Conservation (phyloP, 2,113 vertebrate species). For the Gracilinanus agilis region DNA sequence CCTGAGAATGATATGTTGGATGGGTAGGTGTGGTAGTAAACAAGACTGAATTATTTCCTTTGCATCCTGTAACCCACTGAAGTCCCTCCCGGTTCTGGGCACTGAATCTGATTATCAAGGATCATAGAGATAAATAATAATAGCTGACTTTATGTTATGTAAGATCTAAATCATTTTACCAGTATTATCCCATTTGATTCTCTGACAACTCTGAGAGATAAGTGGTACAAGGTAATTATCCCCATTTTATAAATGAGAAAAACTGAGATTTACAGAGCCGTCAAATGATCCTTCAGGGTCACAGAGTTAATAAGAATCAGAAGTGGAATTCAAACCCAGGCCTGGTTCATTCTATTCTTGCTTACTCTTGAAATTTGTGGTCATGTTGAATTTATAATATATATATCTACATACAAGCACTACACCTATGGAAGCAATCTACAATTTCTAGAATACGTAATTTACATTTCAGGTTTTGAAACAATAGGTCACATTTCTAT, state of each 20-base stretch:
- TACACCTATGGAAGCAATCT: not conserved
- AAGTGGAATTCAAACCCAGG: not conserved
- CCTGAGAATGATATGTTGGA: not conserved
- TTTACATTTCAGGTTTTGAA: not conserved
- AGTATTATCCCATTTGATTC: not conserved
- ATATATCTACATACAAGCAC: not conserved
- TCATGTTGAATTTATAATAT: not conserved
- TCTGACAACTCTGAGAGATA: slow-evolving; percentile 27
- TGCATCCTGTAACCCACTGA: slow-evolving; percentile 7
- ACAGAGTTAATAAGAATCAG: not conserved
- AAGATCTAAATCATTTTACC: not conserved
- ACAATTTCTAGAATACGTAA: not conserved
- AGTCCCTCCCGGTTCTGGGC: not conserved
- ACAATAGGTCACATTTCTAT: not conserved
- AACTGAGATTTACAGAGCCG: not conserved
- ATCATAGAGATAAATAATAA: slow-evolving; percentile 14
- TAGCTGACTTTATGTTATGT: not conserved
- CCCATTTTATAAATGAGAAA: slow-evolving; percentile 76
- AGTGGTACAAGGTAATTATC: not conserved
- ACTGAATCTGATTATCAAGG: not conserved
- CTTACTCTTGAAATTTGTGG: not conserved
- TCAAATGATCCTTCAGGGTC: not conserved
- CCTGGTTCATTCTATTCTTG: not conserved
- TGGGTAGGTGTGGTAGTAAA: not conserved
- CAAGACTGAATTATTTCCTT: slow-evolving; percentile 1